Percentiles rank a stretch among this genome's conserved stretches.
Conservation (phyloP, 2,888 invertebrate species). For the Leptinotarsa rubiginosa region DNA sequence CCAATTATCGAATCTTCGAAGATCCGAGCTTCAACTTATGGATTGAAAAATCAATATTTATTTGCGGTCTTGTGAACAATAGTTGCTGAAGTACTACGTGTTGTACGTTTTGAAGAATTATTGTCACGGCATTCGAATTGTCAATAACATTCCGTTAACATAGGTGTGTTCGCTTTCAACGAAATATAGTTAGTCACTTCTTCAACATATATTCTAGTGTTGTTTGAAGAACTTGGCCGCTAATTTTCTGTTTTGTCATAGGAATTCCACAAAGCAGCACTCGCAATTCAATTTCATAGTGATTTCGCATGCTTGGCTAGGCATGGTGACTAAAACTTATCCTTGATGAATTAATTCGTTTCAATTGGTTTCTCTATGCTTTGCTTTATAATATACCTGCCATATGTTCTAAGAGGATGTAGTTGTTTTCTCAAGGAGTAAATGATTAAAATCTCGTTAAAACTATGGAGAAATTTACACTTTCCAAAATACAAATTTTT, state of each 20-base stretch:
- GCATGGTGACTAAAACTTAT: slow-evolving; percentile 21
- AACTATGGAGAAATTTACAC: no score
- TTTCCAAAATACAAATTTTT: no score
- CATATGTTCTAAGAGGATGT: no score
- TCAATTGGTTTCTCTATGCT: slow-evolving; percentile 4
- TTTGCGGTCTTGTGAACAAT: neutral
- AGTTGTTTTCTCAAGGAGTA: no score
- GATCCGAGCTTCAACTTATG: neutral
- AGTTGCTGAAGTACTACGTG: neutral
- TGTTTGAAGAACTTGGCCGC: neutral
- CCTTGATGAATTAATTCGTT: slow-evolving; percentile 18
- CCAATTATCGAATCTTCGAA: neutral
- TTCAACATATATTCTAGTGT: neutral
- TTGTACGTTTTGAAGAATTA: slow-evolving; percentile 16
- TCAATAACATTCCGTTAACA: slow-evolving; percentile 23
- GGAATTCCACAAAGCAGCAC: slow-evolving; percentile 11
- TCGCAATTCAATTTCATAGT: slow-evolving; percentile 14
- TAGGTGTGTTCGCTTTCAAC: slow-evolving; percentile 24
- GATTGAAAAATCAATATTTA: neutral
- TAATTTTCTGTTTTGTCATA: slow-evolving; percentile 7
- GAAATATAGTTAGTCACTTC: slow-evolving; percentile 12
- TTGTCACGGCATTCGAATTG: slow-evolving; percentile 24
- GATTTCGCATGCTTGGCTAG: slow-evolving; percentile 23
- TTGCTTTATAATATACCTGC: neutral
- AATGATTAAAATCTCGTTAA: no score